phyloP scores from a whole-genome alignment of 1,140 invertebrate genomes.

The Idris sp. region DNA sequence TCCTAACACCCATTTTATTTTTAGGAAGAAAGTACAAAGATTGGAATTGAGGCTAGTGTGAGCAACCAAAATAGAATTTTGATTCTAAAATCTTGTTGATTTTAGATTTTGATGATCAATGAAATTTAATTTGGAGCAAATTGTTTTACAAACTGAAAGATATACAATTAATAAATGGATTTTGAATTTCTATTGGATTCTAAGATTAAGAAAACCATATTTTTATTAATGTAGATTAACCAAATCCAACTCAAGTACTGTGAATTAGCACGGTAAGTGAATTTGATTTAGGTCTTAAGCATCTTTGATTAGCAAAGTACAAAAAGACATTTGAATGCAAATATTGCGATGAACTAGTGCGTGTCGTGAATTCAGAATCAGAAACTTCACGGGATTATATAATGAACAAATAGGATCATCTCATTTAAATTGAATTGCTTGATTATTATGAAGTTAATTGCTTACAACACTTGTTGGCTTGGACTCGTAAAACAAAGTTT shows the following conservation, averaged over 20 bases:
- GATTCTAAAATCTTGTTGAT: no score
- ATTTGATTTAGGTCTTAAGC: neutral
- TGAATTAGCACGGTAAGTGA: neutral
- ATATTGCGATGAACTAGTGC: constrained; percentile 5
- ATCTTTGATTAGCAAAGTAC: constrained; percentile 1
- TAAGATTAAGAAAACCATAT: neutral
- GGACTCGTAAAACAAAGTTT: neutral
- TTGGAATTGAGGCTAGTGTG: no score
- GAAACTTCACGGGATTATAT: neutral
- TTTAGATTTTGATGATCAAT: no score
- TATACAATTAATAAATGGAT: no score
- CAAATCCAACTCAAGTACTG: neutral
- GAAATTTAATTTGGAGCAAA: no score
- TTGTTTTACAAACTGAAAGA: no score
- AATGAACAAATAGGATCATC: constrained; percentile 3
- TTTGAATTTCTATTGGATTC: no score
- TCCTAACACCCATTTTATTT: no score
- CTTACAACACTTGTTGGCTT: constrained; percentile 10
- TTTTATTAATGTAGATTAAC: neutral
- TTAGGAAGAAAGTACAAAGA: no score
- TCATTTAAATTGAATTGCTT: neutral
- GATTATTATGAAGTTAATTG: neutral
- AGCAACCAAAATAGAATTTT: no score
- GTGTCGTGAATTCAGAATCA: constrained; percentile 5
- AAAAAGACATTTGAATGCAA: constrained; percentile 10